phyloP scores from a whole-genome alignment of 64 coral and sea anemone species.

The Montipora cactus region DNA sequence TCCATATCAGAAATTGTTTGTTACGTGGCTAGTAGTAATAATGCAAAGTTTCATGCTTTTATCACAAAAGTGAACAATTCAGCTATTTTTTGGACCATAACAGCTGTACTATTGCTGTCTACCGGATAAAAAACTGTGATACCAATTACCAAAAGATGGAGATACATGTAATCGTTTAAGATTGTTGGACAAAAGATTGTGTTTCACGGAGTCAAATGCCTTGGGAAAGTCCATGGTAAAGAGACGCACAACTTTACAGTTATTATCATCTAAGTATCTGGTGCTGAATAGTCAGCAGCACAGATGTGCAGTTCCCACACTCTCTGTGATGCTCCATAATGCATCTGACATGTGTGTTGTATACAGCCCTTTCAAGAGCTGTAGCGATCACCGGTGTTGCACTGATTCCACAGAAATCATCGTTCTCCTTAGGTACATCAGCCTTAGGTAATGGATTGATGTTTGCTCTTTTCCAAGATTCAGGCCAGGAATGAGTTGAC shows the following conservation, averaged over 20 bases:
- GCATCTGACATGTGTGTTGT: too few relatives aligned
- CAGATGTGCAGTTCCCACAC: neutral
- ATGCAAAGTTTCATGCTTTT: constrained; percentile 35
- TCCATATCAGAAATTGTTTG: constrained; percentile 59
- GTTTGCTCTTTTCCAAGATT: too few relatives aligned
- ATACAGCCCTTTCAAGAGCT: neutral
- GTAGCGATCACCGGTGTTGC: neutral
- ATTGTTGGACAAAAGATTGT: too few relatives aligned
- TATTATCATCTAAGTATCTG: neutral
- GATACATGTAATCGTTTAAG: too few relatives aligned
- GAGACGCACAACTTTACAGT: neutral
- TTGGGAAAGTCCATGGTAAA: too few relatives aligned
- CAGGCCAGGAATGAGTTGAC: too few relatives aligned
- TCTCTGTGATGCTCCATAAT: neutral
- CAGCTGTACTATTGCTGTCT: constrained; percentile 11
- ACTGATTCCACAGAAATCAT: neutral
- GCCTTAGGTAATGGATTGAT: too few relatives aligned
- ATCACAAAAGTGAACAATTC: constrained; percentile 3
- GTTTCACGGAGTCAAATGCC: too few relatives aligned
- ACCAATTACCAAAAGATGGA: too few relatives aligned
- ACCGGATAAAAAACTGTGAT: too few relatives aligned
- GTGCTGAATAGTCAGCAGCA: neutral
- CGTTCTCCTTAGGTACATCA: too few relatives aligned
- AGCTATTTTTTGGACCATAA: constrained; percentile 43
- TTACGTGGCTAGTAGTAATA: constrained; percentile 22